phyloP scores from a whole-genome alignment of 1,140 invertebrate genomes.

The Sipha flava region DNA sequence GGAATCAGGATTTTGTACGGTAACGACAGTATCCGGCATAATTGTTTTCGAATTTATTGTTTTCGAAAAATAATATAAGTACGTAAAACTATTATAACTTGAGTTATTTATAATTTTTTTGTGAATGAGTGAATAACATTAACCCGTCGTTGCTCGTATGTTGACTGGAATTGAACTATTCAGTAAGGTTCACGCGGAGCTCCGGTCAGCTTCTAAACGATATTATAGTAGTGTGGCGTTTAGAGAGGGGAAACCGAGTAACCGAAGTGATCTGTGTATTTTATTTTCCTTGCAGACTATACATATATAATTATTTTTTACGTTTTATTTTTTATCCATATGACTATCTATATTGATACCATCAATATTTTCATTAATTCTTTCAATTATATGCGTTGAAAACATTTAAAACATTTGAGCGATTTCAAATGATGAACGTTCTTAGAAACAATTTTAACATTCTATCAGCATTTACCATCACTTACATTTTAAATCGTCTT shows the following conservation, averaged over 20 bases:
- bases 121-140: too few species aligned
- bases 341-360: too few species aligned
- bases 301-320: background rate
- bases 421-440: too few species aligned
- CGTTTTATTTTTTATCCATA: too few species aligned
- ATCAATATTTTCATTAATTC: too few species aligned
- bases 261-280: background rate
- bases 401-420: too few species aligned
- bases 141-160: background rate
- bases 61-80: background rate
- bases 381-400: too few species aligned
- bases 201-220: background rate
- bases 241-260: background rate
- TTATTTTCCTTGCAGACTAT: background rate
- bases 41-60: background rate
- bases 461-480: too few species aligned
- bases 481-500: too few species aligned
- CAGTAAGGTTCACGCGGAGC: background rate
- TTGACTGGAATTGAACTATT: slow-evolving; percentile 4
- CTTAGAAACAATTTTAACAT: too few species aligned
- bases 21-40: slow-evolving; percentile 6
- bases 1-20: slow-evolving; percentile 34
- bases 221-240: background rate
- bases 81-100: too few species aligned
- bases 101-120: too few species aligned